Evolutionary conservation across 1,140 invertebrate species (phyloP).

Genomic region (Tetramorium alpestre): DNA sequence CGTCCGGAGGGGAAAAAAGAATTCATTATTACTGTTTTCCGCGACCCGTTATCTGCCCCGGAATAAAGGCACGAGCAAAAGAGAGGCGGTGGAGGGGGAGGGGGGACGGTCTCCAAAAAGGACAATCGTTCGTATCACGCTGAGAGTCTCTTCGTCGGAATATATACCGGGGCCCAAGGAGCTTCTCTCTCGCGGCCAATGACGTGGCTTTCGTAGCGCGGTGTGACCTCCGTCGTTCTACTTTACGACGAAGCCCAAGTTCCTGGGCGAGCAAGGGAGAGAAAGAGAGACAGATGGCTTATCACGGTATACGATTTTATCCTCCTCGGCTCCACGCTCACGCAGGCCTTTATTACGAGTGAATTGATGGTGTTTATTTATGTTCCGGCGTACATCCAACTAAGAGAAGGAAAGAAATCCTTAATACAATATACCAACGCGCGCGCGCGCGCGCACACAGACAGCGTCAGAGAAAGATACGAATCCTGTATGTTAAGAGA

Average conservation of each 20-base stretch:
- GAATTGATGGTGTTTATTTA: constrained; percentile 25
- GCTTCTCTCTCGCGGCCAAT: constrained; percentile 55
- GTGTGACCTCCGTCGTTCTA: constrained; percentile 70
- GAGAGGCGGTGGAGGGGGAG: neutral
- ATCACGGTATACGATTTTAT: constrained; percentile 49
- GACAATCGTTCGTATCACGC: constrained; percentile 13
- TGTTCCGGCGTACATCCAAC: neutral
- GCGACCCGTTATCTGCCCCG: constrained; percentile 26
- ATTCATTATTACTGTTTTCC: constrained; percentile 47
- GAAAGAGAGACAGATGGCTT: neutral
- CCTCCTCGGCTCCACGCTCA: constrained; percentile 36
- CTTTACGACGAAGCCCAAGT: constrained; percentile 57
- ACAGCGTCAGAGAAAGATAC: neutral
- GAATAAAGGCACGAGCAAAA: neutral
- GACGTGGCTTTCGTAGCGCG: constrained; percentile 65
- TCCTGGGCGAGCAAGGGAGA: constrained; percentile 34
- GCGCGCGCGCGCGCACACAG: no score
- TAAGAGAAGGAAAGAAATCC: neutral
- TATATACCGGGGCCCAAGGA: constrained; percentile 47
- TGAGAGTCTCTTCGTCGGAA: constrained; percentile 11
- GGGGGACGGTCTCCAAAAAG: constrained; percentile 16
- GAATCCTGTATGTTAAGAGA: neutral
- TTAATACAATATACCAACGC: neutral
- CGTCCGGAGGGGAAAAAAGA: neutral
- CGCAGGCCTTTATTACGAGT: neutral